Evolutionary conservation across 2,888 invertebrate genomes (phyloP).

Genomic region (Noctua fimbriata): DNA sequence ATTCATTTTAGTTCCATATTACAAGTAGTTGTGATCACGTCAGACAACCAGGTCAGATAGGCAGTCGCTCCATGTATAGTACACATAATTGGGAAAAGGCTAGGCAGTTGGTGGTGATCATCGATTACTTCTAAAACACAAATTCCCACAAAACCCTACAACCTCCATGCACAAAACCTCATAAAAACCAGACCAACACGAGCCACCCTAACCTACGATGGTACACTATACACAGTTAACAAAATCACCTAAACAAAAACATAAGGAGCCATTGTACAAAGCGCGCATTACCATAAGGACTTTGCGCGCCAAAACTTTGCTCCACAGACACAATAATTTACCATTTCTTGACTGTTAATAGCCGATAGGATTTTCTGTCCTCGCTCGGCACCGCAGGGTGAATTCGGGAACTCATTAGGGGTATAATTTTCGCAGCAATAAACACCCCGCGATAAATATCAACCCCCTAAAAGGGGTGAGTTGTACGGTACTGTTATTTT

Average conservation of each 20-base stretch:
- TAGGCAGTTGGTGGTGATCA: background rate
- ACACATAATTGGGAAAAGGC: background rate
- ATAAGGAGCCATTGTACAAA: slow-evolving; percentile 73
- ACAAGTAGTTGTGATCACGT: background rate
- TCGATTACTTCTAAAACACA: background rate
- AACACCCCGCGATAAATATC: slow-evolving; percentile 89
- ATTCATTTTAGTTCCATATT: background rate
- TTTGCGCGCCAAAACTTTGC: slow-evolving; percentile 75
- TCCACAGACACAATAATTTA: slow-evolving; percentile 81
- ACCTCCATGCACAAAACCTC: background rate
- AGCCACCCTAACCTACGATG: slow-evolving; percentile 34
- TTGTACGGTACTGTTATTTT: slow-evolving; percentile 66
- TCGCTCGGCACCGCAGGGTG: slow-evolving; percentile 74
- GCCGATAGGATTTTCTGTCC: slow-evolving; percentile 89
- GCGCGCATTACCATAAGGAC: slow-evolving; percentile 84
- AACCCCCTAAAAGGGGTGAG: slow-evolving; percentile 81
- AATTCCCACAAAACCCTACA: background rate
- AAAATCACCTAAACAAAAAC: slow-evolving; percentile 70
- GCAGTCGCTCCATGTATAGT: background rate
- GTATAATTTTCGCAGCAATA: slow-evolving; percentile 90
- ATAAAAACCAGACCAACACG: slow-evolving; percentile 24
- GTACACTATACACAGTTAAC: slow-evolving; percentile 45
- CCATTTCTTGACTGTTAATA: slow-evolving; percentile 88
- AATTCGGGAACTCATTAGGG: slow-evolving; percentile 89
- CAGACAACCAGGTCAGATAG: no score